Conservation (phyloP, 2,888 invertebrate species). For the Tiliacea citrago region DNA sequence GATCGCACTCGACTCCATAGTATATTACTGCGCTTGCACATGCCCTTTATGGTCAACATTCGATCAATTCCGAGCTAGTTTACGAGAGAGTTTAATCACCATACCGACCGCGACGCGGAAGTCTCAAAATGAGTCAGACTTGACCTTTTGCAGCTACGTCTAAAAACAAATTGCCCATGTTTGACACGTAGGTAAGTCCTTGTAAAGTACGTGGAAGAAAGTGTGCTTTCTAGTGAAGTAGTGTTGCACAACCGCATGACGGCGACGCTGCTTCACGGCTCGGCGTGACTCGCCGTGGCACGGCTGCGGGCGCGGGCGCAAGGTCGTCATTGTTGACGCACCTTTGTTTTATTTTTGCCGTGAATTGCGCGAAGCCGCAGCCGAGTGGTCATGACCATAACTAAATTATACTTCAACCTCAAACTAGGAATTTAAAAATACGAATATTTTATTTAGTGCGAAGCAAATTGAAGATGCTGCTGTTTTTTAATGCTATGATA, state of each 20-base stretch:
- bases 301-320: conserved; percentile 69
- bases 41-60: conserved; percentile 51
- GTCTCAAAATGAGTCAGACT: conserved; percentile 53
- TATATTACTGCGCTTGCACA: conserved; percentile 38
- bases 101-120: conserved; percentile 57
- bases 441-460: conserved; percentile 56
- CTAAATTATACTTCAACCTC: conserved; percentile 66
- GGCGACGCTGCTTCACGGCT: conserved; percentile 27
- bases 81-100: conserved; percentile 19
- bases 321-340: conserved; percentile 77
- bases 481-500: conserved; percentile 36
- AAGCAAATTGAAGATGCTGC: conserved; percentile 31
- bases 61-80: conserved; percentile 26
- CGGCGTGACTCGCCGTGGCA: conserved; percentile 7
- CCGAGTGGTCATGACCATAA: conserved; percentile 73
- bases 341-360: conserved; percentile 77
- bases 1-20: conserved; percentile 47
- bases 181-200: conserved; percentile 59
- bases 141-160: conserved; percentile 50
- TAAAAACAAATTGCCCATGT: conserved; percentile 30
- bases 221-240: conserved; percentile 79
- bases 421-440: conserved; percentile 64
- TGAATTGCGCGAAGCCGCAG: conserved; percentile 63
- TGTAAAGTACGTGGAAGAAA: conserved; percentile 75
- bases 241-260: conserved; percentile 60